These are phyloP conservation scores for Seladonia tumulorum DNA, from an alignment of 2,888 invertebrate genomes.

Conservation along the genomic window DNA sequence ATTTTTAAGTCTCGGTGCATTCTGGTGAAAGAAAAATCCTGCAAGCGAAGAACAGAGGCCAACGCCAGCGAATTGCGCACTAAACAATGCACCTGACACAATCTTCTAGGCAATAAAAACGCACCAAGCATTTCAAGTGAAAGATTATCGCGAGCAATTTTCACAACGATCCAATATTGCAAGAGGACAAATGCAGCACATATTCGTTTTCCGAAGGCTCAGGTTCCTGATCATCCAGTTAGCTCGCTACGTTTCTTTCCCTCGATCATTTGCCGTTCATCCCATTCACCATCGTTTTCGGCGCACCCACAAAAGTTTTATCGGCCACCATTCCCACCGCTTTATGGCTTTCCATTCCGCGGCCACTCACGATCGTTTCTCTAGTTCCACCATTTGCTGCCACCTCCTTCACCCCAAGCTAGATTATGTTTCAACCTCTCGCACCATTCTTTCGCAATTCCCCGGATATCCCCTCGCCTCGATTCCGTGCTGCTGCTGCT, in stretches of 20 bases:
- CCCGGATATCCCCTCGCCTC: background rate
- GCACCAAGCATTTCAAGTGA: background rate
- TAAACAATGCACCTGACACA: too few species aligned
- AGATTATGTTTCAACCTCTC: constrained; percentile 19
- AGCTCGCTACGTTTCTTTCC: constrained; percentile 20
- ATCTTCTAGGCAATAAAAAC: too few species aligned
- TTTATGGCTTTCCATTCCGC: constrained; percentile 18
- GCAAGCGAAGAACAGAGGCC: too few species aligned
- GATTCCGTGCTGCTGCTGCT: background rate
- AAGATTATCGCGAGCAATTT: background rate
- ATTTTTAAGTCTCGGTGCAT: too few species aligned
- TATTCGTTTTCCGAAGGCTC: background rate
- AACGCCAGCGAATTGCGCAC: too few species aligned
- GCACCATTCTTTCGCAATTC: constrained; percentile 3
- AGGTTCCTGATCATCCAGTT: background rate
- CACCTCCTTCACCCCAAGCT: background rate
- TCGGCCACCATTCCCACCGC: constrained; percentile 2
- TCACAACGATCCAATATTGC: background rate
- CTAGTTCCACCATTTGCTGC: constrained; percentile 10
- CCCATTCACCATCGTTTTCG: constrained; percentile 7
- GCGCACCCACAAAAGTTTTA: constrained; percentile 11
- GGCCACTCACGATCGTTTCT: background rate
- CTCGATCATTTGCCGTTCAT: constrained; percentile 27
- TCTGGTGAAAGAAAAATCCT: too few species aligned
- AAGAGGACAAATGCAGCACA: background rate